A percentile compares a stretch with the other conserved stretches of the same genome.
Evolutionary conservation across 2,113 vertebrate species (phyloP).

Genomic region (Peromyscus polionotus): DNA sequence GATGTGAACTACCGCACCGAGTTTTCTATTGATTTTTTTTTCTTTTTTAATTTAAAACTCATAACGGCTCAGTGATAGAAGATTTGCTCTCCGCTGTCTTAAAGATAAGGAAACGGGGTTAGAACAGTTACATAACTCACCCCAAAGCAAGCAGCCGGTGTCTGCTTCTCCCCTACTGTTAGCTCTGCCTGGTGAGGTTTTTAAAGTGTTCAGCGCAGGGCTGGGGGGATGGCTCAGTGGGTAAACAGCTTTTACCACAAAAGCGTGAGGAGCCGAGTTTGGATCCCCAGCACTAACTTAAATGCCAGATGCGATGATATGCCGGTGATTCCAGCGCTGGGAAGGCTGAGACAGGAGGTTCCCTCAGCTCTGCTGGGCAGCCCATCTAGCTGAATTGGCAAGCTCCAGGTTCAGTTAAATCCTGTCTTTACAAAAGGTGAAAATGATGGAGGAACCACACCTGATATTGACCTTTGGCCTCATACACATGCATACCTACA

Average conservation of each 20-base stretch:
- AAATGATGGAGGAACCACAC: not conserved
- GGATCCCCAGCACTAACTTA: not conserved
- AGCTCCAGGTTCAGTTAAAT: not conserved
- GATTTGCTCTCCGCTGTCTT: slow-evolving; percentile 66
- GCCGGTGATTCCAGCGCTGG: not conserved
- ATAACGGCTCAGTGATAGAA: slow-evolving; percentile 33
- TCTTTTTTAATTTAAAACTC: slow-evolving; percentile 67
- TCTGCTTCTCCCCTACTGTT: not conserved
- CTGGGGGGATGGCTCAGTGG: not conserved
- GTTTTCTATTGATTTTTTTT: slow-evolving; percentile 46
- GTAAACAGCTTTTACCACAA: not conserved
- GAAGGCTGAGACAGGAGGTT: not conserved
- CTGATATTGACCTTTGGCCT: not conserved
- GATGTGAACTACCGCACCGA: not conserved
- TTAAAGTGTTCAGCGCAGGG: not conserved
- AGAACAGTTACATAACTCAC: slow-evolving; percentile 71
- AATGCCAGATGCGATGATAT: not conserved
- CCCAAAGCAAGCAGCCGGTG: slow-evolving; percentile 42
- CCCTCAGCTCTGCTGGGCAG: not conserved
- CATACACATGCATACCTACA: not conserved
- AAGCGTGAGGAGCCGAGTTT: not conserved
- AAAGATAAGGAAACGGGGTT: slow-evolving; percentile 67
- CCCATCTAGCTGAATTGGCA: not conserved
- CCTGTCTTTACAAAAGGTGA: not conserved
- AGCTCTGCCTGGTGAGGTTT: not conserved